A percentile compares a stretch with the other conserved stretches of the same genome.
These are phyloP conservation scores for Ochropleura leucogaster DNA, from an alignment of 2,888 invertebrate genomes.

Conservation along the genomic window DNA sequence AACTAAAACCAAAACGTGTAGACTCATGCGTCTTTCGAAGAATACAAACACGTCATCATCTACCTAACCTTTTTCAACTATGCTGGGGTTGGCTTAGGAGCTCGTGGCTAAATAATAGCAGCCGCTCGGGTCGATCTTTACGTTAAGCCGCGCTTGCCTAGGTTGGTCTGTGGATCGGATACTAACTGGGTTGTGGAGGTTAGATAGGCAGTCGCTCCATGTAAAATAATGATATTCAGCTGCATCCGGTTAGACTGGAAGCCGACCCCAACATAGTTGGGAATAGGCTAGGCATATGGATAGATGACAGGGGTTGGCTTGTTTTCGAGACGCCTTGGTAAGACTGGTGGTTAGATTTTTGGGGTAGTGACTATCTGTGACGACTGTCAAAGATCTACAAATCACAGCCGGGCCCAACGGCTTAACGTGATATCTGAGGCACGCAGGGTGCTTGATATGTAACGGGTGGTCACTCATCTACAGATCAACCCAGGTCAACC, in stretches of 20 bases:
- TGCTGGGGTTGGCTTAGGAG: rapidly evolving
- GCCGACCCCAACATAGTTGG: too few species aligned
- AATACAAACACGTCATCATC: not conserved
- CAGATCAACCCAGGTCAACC: too few species aligned
- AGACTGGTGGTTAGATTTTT: not conserved
- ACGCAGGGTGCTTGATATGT: not conserved
- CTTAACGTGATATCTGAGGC: not conserved
- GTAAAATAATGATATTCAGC: too few species aligned
- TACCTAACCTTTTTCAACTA: not conserved
- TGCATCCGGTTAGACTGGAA: too few species aligned
- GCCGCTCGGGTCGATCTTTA: too few species aligned
- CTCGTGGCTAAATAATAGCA: too few species aligned
- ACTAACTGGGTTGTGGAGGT: too few species aligned
- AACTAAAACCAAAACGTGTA: not conserved
- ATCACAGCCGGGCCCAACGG: not conserved
- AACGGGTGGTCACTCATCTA: not conserved
- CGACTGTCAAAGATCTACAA: not conserved
- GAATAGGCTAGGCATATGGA: too few species aligned
- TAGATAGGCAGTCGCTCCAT: too few species aligned
- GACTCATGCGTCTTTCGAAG: not conserved
- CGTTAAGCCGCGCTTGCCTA: too few species aligned
- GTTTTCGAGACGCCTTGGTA: not conserved
- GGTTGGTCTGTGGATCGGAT: too few species aligned
- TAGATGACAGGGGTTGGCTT: too few species aligned
- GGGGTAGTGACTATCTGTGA: not conserved